A percentile compares a stretch with the other conserved stretches of the same genome.
These are phyloP conservation scores for Epinephelus awoara DNA, from an alignment of 2,797 vertebrate species.

Conservation along the genomic window DNA sequence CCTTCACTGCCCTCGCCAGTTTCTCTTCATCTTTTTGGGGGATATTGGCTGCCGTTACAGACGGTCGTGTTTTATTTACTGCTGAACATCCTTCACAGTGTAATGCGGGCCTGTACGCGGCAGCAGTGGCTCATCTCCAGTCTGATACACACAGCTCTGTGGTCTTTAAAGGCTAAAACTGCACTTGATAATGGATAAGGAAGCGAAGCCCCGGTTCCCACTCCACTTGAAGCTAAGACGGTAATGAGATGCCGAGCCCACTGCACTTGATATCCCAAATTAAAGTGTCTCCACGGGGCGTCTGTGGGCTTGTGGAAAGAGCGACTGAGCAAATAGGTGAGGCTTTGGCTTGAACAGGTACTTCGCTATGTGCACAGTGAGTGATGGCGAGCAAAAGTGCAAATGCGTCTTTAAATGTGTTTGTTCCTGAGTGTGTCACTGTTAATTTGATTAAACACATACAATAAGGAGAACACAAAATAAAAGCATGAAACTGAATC, in stretches of 20 bases:
- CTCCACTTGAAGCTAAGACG: conserved; percentile 36
- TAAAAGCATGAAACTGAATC: background rate
- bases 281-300: conserved; percentile 49
- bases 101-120: background rate
- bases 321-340: background rate
- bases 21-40: conserved; percentile 15
- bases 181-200: conserved; percentile 27
- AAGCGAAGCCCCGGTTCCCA: background rate
- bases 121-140: background rate
- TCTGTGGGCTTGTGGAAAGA: conserved; percentile 25
- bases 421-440: too few species aligned
- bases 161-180: conserved; percentile 35
- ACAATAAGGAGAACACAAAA: background rate
- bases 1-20: background rate
- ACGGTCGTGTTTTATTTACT: conserved; percentile 32
- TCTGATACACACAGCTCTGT: conserved; percentile 6
- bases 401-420: background rate
- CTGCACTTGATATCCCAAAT: conserved; percentile 57
- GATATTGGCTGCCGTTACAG: conserved; percentile 12
- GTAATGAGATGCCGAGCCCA: conserved; percentile 45
- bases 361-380: background rate
- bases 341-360: background rate
- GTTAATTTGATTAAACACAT: background rate
- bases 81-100: conserved; percentile 17
- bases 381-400: too few species aligned